phyloP scores from a whole-genome alignment of 2,888 invertebrate genomes.

The Eledone cirrhosa region DNA sequence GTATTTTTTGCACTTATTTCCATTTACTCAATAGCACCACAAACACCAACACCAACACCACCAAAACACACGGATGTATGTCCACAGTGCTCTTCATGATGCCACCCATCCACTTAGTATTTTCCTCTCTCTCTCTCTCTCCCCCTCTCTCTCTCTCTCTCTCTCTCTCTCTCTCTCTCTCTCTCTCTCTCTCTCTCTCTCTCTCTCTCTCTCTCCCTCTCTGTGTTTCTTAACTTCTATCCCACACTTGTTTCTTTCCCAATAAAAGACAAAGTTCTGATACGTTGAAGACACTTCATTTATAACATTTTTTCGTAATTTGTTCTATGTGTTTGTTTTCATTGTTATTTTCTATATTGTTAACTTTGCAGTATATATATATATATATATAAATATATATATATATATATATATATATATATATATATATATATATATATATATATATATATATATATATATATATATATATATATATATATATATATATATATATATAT shows the following conservation, averaged over 20 bases:
- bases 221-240: background rate
- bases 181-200: background rate
- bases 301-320: too few relatives aligned
- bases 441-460: background rate
- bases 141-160: background rate
- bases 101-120: too few relatives aligned
- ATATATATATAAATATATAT: background rate
- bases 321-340: too few relatives aligned
- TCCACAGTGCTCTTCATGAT: background rate
- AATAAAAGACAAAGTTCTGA: too few relatives aligned
- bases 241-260: too few relatives aligned
- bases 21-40: too few relatives aligned
- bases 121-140: background rate
- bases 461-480: background rate
- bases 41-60: too few relatives aligned
- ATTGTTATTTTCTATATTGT: too few relatives aligned
- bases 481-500: background rate
- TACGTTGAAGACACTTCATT: too few relatives aligned
- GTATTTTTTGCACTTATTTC: background rate
- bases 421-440: background rate
- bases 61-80: background rate
- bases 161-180: background rate
- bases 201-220: background rate
- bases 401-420: conserved; percentile 16
- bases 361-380: too few relatives aligned